phyloP scores from a whole-genome alignment of 2,113 vertebrate species.

The Megalops atlanticus region DNA sequence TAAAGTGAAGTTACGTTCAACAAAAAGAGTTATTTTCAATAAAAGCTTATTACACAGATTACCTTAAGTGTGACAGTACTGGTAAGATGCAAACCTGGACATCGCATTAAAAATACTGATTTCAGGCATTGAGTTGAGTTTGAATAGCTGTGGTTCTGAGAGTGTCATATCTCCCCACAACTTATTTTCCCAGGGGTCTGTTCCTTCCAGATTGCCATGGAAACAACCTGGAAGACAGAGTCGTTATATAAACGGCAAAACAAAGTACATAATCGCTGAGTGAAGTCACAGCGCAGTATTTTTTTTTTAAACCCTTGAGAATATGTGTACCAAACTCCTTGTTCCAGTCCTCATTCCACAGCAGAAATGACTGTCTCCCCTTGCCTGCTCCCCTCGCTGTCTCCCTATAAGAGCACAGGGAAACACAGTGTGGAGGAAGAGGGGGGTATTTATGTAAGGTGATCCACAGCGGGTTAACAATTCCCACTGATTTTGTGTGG shows the following conservation, averaged over 20 bases:
- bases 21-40: constrained; percentile 6
- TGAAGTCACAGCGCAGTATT: constrained; percentile 1
- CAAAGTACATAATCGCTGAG: constrained; percentile 1
- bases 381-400: background rate
- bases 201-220: constrained; percentile 13
- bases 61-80: background rate
- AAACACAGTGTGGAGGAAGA: background rate
- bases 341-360: background rate
- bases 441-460: constrained; percentile 25
- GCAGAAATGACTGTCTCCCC: background rate
- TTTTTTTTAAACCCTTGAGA: background rate
- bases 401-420: constrained; percentile 1
- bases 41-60: background rate
- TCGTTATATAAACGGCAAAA: background rate
- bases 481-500: constrained; percentile 32
- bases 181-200: background rate
- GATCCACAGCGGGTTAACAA: constrained; percentile 24
- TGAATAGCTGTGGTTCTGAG: background rate
- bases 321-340: background rate
- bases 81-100: background rate
- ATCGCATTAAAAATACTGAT: background rate
- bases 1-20: constrained; percentile 20
- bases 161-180: constrained; percentile 6
- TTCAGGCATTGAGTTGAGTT: constrained; percentile 4
- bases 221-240: constrained; percentile 3